phyloP scores from a whole-genome alignment of 2,797 vertebrate genomes.

The Lepus townsendii region DNA sequence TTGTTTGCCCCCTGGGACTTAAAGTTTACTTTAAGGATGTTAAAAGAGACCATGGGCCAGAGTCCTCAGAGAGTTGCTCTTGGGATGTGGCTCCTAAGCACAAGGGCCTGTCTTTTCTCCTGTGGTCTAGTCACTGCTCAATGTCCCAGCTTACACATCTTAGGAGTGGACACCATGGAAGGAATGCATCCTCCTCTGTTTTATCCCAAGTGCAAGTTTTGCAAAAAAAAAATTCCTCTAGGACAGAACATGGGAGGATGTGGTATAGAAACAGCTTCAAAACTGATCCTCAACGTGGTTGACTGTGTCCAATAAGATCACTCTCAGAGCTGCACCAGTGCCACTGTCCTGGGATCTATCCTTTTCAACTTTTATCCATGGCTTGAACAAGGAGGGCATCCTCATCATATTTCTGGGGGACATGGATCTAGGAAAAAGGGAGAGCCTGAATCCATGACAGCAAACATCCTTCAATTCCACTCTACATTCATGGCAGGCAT shows the following conservation, averaged over 20 bases:
- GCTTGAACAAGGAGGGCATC: background rate
- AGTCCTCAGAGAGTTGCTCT: background rate
- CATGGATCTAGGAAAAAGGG: background rate
- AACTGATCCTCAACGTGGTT: background rate
- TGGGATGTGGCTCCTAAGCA: background rate
- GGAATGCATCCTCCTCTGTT: background rate
- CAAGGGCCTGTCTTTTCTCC: background rate
- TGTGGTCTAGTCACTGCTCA: background rate
- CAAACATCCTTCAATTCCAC: background rate
- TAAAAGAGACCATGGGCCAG: background rate
- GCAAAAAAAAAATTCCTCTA: background rate
- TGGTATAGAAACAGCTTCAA: conserved; percentile 35
- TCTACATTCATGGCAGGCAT: background rate
- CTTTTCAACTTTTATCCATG: background rate
- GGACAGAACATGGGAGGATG: background rate
- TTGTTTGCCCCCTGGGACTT: background rate
- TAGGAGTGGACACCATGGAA: background rate
- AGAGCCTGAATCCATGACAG: background rate
- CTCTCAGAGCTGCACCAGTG: background rate
- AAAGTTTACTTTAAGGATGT: background rate
- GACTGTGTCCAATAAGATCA: background rate
- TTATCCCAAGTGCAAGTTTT: background rate
- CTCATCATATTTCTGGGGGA: background rate
- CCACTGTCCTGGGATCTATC: background rate
- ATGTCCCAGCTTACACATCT: background rate